These are phyloP conservation scores for Australoheros scitulus DNA, from an alignment of 2,113 vertebrate species.

Conservation along the genomic window DNA sequence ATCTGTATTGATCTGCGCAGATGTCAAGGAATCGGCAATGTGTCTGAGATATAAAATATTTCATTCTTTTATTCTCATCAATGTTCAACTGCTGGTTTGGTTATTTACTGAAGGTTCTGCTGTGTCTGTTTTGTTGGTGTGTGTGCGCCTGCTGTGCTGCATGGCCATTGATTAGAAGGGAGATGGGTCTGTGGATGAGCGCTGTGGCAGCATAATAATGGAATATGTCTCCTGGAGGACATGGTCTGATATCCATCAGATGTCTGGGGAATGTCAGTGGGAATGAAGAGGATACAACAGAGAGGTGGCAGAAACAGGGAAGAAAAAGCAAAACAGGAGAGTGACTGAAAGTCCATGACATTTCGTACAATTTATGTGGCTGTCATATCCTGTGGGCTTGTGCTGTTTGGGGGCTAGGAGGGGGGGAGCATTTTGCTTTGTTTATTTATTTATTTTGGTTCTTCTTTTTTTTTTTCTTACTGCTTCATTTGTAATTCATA, in stretches of 20 bases:
- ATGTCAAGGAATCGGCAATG: constrained; percentile 15
- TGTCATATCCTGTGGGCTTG: constrained; percentile 37
- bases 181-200: constrained; percentile 64
- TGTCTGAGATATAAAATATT: constrained; percentile 30
- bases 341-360: constrained; percentile 41
- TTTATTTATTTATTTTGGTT: no score
- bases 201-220: constrained; percentile 70
- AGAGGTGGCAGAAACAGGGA: constrained; percentile 1
- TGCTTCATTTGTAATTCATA: constrained; percentile 32
- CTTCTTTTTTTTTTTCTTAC: background rate
- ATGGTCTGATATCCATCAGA: constrained; percentile 66
- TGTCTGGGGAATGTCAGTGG: constrained; percentile 60
- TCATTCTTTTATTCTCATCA: constrained; percentile 6
- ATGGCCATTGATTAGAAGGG: constrained; percentile 69
- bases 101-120: constrained; percentile 25
- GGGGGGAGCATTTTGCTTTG: background rate
- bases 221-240: constrained; percentile 72
- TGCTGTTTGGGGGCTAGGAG: constrained; percentile 10
- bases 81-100: constrained; percentile 31
- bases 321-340: background rate
- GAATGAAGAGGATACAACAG: constrained; percentile 37
- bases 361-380: constrained; percentile 39
- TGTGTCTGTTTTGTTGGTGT: constrained; percentile 34
- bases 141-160: constrained; percentile 54
- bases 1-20: constrained; percentile 18